These are phyloP conservation scores for Sturmia bella DNA, from an alignment of 2,888 invertebrate species.

Conservation along the genomic window DNA sequence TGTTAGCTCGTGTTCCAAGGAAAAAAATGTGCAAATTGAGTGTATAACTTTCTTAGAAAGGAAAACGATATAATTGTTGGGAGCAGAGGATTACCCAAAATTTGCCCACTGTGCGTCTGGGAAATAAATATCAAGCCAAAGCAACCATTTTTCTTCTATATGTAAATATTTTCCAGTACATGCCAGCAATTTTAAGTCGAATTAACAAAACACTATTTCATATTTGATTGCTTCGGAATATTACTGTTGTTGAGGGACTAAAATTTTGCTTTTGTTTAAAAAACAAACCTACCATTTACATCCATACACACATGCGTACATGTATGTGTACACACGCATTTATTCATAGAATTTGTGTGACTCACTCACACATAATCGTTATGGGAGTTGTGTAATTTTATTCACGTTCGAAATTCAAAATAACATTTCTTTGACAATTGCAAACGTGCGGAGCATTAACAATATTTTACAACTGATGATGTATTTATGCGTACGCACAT, in stretches of 20 bases:
- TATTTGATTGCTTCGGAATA: neutral
- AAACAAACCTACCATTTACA: too few species aligned
- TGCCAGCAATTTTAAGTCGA: neutral
- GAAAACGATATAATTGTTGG: too few species aligned
- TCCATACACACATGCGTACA: too few species aligned
- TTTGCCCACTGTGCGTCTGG: too few species aligned
- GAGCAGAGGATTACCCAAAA: too few species aligned
- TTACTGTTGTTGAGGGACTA: neutral
- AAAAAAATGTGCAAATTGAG: too few species aligned
- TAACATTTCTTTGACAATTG: slow-evolving; percentile 67
- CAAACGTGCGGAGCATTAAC: slow-evolving; percentile 62
- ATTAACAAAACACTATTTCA: neutral
- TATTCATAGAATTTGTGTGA: slow-evolving; percentile 16
- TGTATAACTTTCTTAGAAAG: too few species aligned
- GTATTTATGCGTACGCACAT: neutral
- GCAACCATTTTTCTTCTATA: neutral
- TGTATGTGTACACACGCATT: neutral
- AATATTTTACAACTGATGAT: slow-evolving; percentile 6
- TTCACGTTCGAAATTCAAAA: slow-evolving; percentile 64
- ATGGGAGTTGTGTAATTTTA: slow-evolving; percentile 59
- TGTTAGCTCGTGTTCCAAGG: too few species aligned
- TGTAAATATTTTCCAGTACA: neutral
- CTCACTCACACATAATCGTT: slow-evolving; percentile 40
- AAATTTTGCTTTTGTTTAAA: neutral
- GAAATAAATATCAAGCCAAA: neutral